Conservation (phyloP, 2,113 vertebrate genomes). For the Helogale parvula region DNA sequence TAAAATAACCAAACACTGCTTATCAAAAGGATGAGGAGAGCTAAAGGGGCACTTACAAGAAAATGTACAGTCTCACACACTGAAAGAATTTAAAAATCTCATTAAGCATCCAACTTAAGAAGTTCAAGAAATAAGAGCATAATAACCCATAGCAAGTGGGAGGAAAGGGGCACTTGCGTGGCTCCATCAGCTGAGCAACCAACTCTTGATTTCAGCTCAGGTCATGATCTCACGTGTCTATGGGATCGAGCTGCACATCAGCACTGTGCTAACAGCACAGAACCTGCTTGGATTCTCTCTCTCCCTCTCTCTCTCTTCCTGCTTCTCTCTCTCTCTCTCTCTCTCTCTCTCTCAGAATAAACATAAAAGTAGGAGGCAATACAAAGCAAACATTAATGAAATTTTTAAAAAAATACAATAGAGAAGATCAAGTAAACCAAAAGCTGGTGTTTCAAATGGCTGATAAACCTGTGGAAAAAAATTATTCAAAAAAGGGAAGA, state of each 20-base stretch:
- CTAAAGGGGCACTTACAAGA: neutral
- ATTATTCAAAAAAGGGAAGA: neutral
- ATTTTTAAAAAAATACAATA: conserved; percentile 4
- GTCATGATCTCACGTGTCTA: too few relatives aligned
- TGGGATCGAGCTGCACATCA: too few relatives aligned
- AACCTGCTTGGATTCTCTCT: too few relatives aligned
- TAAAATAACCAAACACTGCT: conserved; percentile 13
- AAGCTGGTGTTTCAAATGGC: neutral
- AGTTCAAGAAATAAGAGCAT: neutral
- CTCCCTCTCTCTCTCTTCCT: too few relatives aligned
- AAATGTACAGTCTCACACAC: neutral
- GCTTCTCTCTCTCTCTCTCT: too few relatives aligned
- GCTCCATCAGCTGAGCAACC: too few relatives aligned
- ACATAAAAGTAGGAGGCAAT: neutral
- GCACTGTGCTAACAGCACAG: too few relatives aligned
- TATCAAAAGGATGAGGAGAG: neutral
- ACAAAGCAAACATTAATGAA: conserved; percentile 18
- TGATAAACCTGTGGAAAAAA: neutral
- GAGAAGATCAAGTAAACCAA: neutral
- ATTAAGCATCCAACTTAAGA: neutral
- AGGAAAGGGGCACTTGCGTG: neutral
- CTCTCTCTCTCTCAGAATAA: too few relatives aligned
- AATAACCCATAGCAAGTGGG: neutral
- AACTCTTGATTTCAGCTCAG: too few relatives aligned
- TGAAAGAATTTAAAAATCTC: neutral